Evolutionary conservation across 2,113 vertebrate species (phyloP).

Genomic region (Seriola rivoliana): DNA sequence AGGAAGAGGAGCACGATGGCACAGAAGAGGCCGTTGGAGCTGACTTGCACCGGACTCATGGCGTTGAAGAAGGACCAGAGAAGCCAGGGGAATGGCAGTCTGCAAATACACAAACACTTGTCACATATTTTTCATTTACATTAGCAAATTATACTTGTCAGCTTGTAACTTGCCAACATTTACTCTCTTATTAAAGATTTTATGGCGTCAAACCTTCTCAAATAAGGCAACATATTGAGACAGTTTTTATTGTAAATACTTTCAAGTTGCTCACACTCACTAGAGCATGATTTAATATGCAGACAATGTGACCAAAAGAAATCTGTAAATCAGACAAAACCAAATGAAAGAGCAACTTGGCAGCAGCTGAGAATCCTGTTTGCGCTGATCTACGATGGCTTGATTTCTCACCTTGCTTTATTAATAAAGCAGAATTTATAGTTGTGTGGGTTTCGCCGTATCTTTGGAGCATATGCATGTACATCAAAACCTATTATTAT

Average conservation of each 20-base stretch:
- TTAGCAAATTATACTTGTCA: neutral
- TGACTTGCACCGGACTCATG: conserved; percentile 88
- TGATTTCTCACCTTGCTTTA: conserved; percentile 6
- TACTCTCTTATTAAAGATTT: neutral
- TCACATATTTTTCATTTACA: too few relatives aligned
- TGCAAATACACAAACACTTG: conserved; percentile 70
- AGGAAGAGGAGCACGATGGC: conserved; percentile 97
- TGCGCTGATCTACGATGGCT: neutral
- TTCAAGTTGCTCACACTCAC: neutral
- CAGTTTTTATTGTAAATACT: neutral
- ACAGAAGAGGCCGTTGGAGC: conserved; percentile 97
- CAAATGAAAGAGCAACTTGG: neutral
- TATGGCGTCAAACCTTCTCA: neutral
- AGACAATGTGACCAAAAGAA: neutral
- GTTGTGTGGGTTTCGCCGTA: neutral
- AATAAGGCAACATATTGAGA: neutral
- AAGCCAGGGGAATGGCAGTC: conserved; percentile 95
- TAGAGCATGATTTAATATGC: neutral
- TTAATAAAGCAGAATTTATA: neutral
- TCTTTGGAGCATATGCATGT: neutral
- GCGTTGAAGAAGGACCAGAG: conserved; percentile 85
- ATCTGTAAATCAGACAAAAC: neutral
- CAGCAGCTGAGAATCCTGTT: neutral
- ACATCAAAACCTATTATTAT: neutral
- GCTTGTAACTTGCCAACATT: too few relatives aligned